Conservation (phyloP, 2,113 vertebrate species). For the Indri indri region DNA sequence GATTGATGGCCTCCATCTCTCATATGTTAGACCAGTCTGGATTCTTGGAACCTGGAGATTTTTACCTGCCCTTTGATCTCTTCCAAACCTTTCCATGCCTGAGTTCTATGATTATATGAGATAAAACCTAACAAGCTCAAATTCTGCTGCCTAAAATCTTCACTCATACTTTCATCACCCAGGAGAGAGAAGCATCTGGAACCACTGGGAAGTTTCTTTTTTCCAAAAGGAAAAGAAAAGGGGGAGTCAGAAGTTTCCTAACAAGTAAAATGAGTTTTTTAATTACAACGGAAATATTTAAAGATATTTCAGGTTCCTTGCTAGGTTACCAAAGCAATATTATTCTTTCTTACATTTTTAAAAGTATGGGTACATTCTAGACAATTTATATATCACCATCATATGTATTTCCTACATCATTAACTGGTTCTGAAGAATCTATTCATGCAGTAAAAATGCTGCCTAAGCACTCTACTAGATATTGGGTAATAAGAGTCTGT, state of each 20-base stretch:
- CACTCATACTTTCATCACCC: neutral
- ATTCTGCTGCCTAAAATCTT: neutral
- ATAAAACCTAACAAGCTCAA: neutral
- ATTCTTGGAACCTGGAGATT: neutral
- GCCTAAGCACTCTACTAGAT: neutral
- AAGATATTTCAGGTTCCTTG: neutral
- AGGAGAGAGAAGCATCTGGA: neutral
- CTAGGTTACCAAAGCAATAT: neutral
- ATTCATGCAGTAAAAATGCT: conserved; percentile 9
- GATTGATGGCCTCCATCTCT: neutral
- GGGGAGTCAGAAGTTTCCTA: neutral
- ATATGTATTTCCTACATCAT: neutral
- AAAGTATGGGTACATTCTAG: too few species aligned
- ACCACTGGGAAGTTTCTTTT: neutral
- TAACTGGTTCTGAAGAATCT: neutral
- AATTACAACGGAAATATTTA: neutral
- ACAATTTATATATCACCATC: too few species aligned
- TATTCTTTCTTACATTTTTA: neutral
- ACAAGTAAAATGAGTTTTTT: neutral
- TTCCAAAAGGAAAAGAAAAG: neutral
- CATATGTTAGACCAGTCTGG: neutral
- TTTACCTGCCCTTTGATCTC: neutral
- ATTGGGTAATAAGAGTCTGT: neutral
- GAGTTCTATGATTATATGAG: neutral
- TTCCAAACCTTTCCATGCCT: neutral